phyloP scores from a whole-genome alignment of 2,888 invertebrate species.

The Ariolimax columbianus region DNA sequence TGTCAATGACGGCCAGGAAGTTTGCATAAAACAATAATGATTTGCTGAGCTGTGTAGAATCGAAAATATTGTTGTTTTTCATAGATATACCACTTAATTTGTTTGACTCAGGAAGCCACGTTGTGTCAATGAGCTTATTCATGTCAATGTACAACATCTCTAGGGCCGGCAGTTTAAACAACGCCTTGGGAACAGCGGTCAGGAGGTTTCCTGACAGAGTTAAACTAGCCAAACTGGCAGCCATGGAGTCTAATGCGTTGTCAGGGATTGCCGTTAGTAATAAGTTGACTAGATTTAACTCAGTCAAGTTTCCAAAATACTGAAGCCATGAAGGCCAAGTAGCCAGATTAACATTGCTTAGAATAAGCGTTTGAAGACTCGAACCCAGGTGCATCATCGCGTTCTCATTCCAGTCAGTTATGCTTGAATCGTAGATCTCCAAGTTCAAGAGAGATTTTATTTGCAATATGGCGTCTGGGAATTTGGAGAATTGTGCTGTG shows the following conservation, averaged over 20 bases:
- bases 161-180: not conserved
- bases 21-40: not conserved
- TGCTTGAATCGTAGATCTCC: not conserved
- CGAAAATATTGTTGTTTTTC: not conserved
- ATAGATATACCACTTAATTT: not conserved
- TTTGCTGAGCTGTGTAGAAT: not conserved
- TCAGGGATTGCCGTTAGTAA: not conserved
- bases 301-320: not conserved
- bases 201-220: not conserved
- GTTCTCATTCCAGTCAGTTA: slow-evolving; percentile 17
- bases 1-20: not conserved
- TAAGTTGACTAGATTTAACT: not conserved
- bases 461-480: slow-evolving; percentile 2
- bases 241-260: not conserved
- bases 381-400: not conserved
- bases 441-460: not conserved
- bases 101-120: not conserved
- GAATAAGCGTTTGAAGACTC: not conserved
- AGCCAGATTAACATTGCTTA: not conserved
- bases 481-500: not conserved
- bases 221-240: not conserved
- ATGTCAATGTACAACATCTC: not conserved
- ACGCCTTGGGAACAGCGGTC: not conserved
- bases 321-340: slow-evolving; percentile 13
- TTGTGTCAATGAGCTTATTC: not conserved